phyloP scores from a whole-genome alignment of 2,888 invertebrate species.

The Drosophila barbarae region DNA sequence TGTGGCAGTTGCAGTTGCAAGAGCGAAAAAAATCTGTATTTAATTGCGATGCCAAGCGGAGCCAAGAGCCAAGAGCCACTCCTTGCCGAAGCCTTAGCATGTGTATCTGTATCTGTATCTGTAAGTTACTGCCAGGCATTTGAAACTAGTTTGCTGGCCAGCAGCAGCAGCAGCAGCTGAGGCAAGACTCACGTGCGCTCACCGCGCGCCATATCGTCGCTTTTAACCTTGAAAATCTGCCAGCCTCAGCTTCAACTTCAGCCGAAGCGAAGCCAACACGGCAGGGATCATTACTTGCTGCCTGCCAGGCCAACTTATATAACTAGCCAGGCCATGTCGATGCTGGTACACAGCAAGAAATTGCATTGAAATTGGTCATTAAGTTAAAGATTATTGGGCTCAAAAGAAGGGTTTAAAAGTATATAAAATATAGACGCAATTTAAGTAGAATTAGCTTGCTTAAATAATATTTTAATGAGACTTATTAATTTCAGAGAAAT shows the following conservation, averaged over 20 bases:
- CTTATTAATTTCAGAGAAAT: too few species aligned
- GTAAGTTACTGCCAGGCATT: conserved; percentile 70
- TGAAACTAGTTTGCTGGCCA: conserved; percentile 66
- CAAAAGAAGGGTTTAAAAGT: too few species aligned
- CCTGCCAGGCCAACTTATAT: conserved; percentile 51
- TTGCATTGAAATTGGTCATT: too few species aligned
- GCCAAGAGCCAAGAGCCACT: conserved; percentile 45
- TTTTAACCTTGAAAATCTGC: conserved; percentile 77
- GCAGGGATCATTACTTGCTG: conserved; percentile 43
- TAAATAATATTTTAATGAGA: too few species aligned
- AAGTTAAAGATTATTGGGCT: too few species aligned
- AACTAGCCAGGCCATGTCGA: conserved; percentile 44
- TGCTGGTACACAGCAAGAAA: conserved; percentile 19
- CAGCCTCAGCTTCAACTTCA: conserved; percentile 50
- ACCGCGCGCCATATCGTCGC: conserved; percentile 57
- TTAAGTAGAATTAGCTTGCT: too few species aligned
- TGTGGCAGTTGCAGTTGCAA: conserved; percentile 49
- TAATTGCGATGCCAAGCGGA: conserved; percentile 60
- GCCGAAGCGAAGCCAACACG: conserved; percentile 37
- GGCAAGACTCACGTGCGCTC: conserved; percentile 67
- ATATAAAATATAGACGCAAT: too few species aligned
- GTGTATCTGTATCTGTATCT: conserved; percentile 69
- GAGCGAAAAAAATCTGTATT: conserved; percentile 54
- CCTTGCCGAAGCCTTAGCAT: conserved; percentile 50
- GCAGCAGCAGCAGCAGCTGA: conserved; percentile 42